Base-by-base conservation (phyloP, 2,113 vertebrate species). In the Turnix velox region DNA sequence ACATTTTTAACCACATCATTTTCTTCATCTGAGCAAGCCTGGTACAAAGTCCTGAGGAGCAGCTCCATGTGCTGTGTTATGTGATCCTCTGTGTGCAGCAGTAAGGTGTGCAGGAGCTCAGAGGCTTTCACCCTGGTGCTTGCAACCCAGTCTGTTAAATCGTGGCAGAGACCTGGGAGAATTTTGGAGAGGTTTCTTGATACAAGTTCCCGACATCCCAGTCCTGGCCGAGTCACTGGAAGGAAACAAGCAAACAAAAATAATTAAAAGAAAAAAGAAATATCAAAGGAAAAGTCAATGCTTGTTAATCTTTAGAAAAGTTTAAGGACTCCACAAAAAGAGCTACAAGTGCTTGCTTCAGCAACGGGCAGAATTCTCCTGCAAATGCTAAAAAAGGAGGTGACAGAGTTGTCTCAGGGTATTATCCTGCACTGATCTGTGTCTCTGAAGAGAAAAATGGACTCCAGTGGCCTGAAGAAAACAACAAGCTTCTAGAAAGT, bases 131-230 rank as follows among this genome's bases (percentile, higher is more conserved):
- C 81, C 49, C 99, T 97, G 1, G 99, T 99, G 58, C 97, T 96
- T 22, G 88, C 98, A 85, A 99, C 98, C 99, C 99, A 99, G 96
- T 99, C 99, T 0, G 97, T 97, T 9, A 99, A 24, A 73, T 99
- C 99, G 6, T 97, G 96, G 51, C 97, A 97, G 58, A 99, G 85
- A 12, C 98, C 99, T 2, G 99, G 98, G 23, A 99, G 97, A 68
- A 99, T 96, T 94, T 97, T 98, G 84, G 97, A 98, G 79, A 99
- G 97, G 94, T 99, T 99, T 88, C 99, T 98, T 10, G 98, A 97
- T 82, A 99, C 98, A 12, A 99, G 98, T 73, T 99, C 99, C 90
- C 99, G 98, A 93, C 99, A 99, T 67, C 99, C 99, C 84, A 99
- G 95, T 12, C 96, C 97, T 1, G 99, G 99, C 72, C 99, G 98